These are phyloP conservation scores for Micrasema minimum DNA, from an alignment of 1,140 invertebrate species.

Conservation along the genomic window DNA sequence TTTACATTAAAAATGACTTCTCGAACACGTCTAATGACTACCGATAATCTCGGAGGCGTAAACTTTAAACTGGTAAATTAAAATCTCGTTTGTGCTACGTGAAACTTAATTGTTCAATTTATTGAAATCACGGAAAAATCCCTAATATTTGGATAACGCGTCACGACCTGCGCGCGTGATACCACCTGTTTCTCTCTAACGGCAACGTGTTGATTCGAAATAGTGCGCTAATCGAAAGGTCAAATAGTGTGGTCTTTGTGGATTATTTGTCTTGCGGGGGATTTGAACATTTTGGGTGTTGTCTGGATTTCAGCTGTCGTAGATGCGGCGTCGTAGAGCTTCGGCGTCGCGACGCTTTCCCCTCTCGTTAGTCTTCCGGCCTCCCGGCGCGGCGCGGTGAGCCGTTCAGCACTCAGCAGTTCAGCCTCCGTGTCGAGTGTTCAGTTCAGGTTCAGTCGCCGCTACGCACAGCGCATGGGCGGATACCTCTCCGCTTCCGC, in stretches of 20 bases:
- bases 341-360: neutral
- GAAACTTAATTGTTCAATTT: constrained; percentile 32
- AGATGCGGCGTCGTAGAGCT: neutral
- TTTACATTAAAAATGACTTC: neutral
- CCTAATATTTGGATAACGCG: neutral
- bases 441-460: constrained; percentile 15
- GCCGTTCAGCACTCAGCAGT: too few relatives aligned
- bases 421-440: neutral
- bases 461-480: constrained; percentile 29
- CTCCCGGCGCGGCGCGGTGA: neutral
- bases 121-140: constrained; percentile 27
- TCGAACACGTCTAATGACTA: too few relatives aligned
- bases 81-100: constrained; percentile 14
- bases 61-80: neutral
- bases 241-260: neutral
- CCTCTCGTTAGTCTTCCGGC: neutral
- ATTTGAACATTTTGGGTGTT: too few relatives aligned
- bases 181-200: neutral
- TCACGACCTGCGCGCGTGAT: neutral
- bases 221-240: neutral
- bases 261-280: constrained; percentile 2
- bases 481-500: constrained; percentile 30
- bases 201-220: neutral
- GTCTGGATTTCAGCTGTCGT: neutral
- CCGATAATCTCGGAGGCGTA: constrained; percentile 1